Percentiles rank a stretch among this genome's conserved stretches.
Evolutionary conservation across 2,797 vertebrate genomes (phyloP).

Genomic region (Sebastiscus tertius): DNA sequence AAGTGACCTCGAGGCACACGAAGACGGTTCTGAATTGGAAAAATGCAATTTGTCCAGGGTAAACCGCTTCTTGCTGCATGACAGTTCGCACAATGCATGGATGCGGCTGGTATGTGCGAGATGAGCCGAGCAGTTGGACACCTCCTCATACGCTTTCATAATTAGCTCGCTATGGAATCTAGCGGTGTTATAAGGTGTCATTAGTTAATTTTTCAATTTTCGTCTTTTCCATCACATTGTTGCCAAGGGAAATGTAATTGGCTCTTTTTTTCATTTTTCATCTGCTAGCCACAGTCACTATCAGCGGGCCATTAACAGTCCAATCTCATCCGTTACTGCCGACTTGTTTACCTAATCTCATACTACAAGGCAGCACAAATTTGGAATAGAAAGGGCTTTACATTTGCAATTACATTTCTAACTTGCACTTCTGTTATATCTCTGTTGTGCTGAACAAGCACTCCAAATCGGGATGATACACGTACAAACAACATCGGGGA

Average conservation of each 20-base stretch:
- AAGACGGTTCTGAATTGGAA: slow-evolving; percentile 33
- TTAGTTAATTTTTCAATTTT: slow-evolving; percentile 14
- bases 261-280: slow-evolving; percentile 20
- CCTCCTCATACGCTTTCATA: background rate
- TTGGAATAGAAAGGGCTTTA: slow-evolving; percentile 31
- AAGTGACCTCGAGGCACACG: slow-evolving; percentile 28
- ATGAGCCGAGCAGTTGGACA: background rate
- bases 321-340: slow-evolving; percentile 25
- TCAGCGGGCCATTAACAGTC: slow-evolving; percentile 55
- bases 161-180: background rate
- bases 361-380: slow-evolving; percentile 8
- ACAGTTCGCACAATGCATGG: slow-evolving; percentile 4
- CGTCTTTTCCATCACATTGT: slow-evolving; percentile 5
- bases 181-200: slow-evolving; percentile 2
- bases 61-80: slow-evolving; percentile 10
- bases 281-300: slow-evolving; percentile 22
- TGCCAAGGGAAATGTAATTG: slow-evolving; percentile 55
- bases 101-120: background rate
- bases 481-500: background rate
- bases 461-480: background rate
- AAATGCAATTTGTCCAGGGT: slow-evolving; percentile 47
- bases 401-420: slow-evolving; percentile 21
- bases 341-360: slow-evolving; percentile 49
- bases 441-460: slow-evolving; percentile 21
- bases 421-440: slow-evolving; percentile 11